phyloP scores from a whole-genome alignment of 2,888 invertebrate genomes.

The Herminia tarsipennalis region DNA sequence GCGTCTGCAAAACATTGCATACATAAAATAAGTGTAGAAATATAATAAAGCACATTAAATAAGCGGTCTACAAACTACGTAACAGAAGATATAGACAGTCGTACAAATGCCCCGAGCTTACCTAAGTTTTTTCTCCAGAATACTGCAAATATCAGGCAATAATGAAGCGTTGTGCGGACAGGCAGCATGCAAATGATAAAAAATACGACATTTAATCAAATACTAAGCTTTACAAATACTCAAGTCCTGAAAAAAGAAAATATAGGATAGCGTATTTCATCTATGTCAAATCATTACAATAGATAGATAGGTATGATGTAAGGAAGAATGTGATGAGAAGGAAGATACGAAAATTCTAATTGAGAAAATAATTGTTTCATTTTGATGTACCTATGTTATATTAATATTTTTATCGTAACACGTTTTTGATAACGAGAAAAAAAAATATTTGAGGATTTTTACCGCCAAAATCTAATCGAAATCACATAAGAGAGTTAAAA shows the following conservation, averaged over 20 bases:
- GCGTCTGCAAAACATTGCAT: not conserved
- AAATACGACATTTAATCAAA: conserved; percentile 76
- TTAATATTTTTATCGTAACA: no score
- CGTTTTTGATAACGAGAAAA: no score
- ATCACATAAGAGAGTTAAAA: no score
- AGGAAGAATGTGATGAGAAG: not conserved
- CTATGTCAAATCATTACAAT: not conserved
- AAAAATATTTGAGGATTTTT: no score
- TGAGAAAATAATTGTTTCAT: no score
- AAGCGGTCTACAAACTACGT: conserved; percentile 38
- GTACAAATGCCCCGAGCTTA: conserved; percentile 80
- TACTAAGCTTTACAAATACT: conserved; percentile 56
- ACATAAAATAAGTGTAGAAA: conserved; percentile 2
- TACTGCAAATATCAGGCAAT: conserved; percentile 87
- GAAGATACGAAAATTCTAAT: no score
- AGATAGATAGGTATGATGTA: not conserved
- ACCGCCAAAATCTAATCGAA: no score
- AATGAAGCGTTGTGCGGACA: conserved; percentile 85
- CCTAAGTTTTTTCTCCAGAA: conserved; percentile 94
- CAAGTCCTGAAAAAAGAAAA: conserved; percentile 40
- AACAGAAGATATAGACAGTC: conserved; percentile 40
- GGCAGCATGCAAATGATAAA: conserved; percentile 86
- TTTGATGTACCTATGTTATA: no score
- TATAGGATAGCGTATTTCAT: conserved; percentile 31
- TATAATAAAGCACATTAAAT: conserved; percentile 21